Conservation (phyloP, 2,797 vertebrate genomes). For the Periparus ater region DNA sequence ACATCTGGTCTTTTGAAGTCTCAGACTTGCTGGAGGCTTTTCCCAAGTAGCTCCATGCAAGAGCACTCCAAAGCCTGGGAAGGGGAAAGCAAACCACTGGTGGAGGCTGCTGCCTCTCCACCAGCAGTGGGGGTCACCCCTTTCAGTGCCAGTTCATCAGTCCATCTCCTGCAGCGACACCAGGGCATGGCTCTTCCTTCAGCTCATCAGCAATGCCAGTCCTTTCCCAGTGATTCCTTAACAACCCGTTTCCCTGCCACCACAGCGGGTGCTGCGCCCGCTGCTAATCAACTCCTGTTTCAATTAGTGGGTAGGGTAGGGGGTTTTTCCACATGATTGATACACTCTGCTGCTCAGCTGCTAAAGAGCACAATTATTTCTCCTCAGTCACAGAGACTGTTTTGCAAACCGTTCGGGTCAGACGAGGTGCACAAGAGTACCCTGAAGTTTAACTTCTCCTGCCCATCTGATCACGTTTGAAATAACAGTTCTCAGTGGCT, state of each 20-base stretch:
- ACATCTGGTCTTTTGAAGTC: slow-evolving; percentile 37
- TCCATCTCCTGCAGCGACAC: background rate
- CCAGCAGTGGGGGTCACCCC: background rate
- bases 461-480: background rate
- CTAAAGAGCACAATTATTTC: slow-evolving; percentile 4
- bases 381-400: background rate
- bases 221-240: background rate
- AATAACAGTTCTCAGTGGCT: background rate
- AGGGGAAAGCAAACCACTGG: background rate
- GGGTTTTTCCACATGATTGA: background rate
- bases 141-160: background rate
- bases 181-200: background rate
- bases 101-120: background rate
- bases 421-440: background rate
- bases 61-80: background rate
- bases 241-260: background rate
- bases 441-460: background rate
- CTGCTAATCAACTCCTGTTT: slow-evolving; percentile 6
- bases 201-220: background rate
- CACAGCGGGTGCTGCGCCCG: background rate
- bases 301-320: background rate
- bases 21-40: slow-evolving; percentile 35
- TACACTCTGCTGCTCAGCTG: background rate
- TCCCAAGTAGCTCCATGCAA: background rate
- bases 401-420: background rate